A percentile compares a stretch with the other conserved stretches of the same genome.
Evolutionary conservation across 2,113 vertebrate genomes (phyloP).

Genomic region (Uropsilus gracilis): DNA sequence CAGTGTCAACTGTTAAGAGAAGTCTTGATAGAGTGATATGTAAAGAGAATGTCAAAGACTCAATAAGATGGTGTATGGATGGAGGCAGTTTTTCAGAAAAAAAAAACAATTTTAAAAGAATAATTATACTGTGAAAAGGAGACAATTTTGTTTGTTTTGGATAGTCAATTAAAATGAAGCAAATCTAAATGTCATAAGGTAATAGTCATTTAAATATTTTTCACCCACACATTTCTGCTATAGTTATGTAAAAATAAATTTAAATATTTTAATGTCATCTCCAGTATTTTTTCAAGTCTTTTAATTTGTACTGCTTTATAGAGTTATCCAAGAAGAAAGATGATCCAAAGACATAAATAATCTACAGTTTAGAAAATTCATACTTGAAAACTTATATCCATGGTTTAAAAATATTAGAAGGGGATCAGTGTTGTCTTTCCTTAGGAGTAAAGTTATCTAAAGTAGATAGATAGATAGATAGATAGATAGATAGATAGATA

Average conservation of each 20-base stretch:
- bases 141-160: not conserved
- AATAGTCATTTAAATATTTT: conserved; percentile 17
- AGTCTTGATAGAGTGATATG: not conserved
- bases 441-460: not conserved
- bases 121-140: not conserved
- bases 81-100: not conserved
- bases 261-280: conserved; percentile 51
- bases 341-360: not conserved
- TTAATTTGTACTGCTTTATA: conserved; percentile 20
- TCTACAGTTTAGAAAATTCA: not conserved
- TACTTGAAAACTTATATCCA: not conserved
- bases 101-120: not conserved
- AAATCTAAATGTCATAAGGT: not conserved
- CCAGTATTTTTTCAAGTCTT: not conserved
- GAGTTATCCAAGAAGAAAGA: not conserved
- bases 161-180: conserved; percentile 37
- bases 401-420: not conserved
- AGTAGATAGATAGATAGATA: too few species aligned
- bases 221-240: conserved; percentile 9
- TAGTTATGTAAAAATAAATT: conserved; percentile 4
- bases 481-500: too few species aligned
- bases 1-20: not conserved
- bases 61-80: not conserved
- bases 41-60: not conserved
- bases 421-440: not conserved